Evolutionary conservation across 37 sponge, comb jelly and placozoan genomes (phyloP).

Genomic region (Amphimedon queenslandica): DNA sequence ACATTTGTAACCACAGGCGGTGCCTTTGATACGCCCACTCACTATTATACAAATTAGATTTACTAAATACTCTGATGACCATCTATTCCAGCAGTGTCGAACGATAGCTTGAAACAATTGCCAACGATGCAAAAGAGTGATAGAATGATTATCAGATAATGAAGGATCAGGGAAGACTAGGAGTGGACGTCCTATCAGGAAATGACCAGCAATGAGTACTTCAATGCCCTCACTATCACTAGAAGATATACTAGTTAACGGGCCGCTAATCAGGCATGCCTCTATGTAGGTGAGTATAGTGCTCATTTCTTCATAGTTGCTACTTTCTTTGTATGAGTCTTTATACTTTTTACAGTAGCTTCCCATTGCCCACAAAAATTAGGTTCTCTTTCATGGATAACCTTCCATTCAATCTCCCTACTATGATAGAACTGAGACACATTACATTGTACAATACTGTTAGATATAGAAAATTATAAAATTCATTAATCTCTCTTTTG

Average conservation of each 20-base stretch:
- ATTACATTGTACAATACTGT: slow-evolving; percentile 8
- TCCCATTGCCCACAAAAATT: slow-evolving; percentile 44
- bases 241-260: not conserved
- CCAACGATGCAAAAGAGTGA: slow-evolving; percentile 16
- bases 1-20: too few species aligned
- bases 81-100: slow-evolving; percentile 32
- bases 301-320: slow-evolving; percentile 16
- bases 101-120: slow-evolving; percentile 14
- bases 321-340: slow-evolving; percentile 2
- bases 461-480: slow-evolving; percentile 8
- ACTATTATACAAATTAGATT: too few species aligned
- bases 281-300: slow-evolving; percentile 16
- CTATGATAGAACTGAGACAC: slow-evolving; percentile 19
- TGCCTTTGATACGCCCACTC: too few species aligned
- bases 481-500: slow-evolving; percentile 19
- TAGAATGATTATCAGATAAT: too few species aligned
- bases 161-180: not conserved
- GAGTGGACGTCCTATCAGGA: slow-evolving; percentile 34
- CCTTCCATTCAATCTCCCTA: slow-evolving; percentile 14
- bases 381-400: slow-evolving; percentile 38
- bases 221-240: slow-evolving; percentile 38
- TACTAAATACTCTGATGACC: slow-evolving; percentile 23
- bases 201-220: slow-evolving; percentile 36
- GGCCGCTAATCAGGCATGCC: slow-evolving; percentile 22
- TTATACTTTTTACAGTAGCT: slow-evolving; percentile 22